Evolutionary conservation across 1,140 invertebrate genomes (phyloP), one percentile per base, ranked within the genome.

Genomic region (Teleogryllus occipitalis): DNA sequence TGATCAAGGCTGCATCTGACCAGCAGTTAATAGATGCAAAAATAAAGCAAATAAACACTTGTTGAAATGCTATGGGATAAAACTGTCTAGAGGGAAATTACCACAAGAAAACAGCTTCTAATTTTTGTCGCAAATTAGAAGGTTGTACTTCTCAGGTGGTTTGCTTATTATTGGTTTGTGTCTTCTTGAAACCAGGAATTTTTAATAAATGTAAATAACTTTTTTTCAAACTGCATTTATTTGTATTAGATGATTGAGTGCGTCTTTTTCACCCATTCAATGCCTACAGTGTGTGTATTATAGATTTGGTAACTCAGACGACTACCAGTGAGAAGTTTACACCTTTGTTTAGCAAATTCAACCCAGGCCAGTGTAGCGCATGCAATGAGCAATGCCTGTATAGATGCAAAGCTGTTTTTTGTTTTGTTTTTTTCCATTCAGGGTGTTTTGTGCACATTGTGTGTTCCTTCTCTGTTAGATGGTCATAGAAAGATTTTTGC

Each of bases 121-220:
- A 65, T 65, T 65, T 65, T 10, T 18, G 10, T 65, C 10, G 7
- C 10, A 65, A 65, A 65, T 65, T 65, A 65, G 54, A 65, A 18
- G 54, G 10, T 65, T 65, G 54, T 65, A 65, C 10, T 65, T 65
- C 7, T 65, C 54, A 65, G 54, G 54, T 65, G 54, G 54, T 65
- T 18, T 65, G 54, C 54, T 65, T 65, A 65, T 65, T 65, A 65
- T 65, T 65, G 54, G 54, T 65, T 65, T 65, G 54, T 65, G 54
- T 65, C 54, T 65, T 65, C 54, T 65, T 65, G 54, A 65, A 65
- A 65, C 54, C 54, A 65, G 54, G 54, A 65, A 65, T 65, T 65
- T 65, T 65, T 65, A 65, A 65, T 65, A 65, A 65, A 65, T 65
- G 54, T 65, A 65, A 65, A 65, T 65, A 65, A 65, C 54, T 65